Conservation (phyloP, 2,888 invertebrate genomes). For the Drosophila merina region DNA sequence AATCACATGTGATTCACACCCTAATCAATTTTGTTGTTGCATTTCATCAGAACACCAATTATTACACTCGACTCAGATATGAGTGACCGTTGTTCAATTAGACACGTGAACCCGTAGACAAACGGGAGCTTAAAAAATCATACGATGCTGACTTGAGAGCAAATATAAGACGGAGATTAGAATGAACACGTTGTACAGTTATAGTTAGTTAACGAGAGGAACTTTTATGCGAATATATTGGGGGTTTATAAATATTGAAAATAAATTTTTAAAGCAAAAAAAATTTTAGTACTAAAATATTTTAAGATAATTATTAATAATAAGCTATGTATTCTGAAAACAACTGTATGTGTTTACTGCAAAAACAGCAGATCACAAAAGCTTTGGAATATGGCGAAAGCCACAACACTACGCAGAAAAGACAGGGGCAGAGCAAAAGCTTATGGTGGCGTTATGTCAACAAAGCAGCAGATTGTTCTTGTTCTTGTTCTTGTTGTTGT, state of each 20-base stretch:
- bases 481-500: too few relatives aligned
- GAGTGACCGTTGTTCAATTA: conserved; percentile 35
- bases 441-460: conserved; percentile 16
- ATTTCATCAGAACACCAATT: conserved; percentile 4
- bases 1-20: conserved; percentile 29
- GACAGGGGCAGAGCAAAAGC: conserved; percentile 13
- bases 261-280: too few relatives aligned
- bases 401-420: conserved; percentile 9
- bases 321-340: too few relatives aligned
- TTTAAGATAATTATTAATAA: too few relatives aligned
- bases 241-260: too few relatives aligned
- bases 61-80: conserved; percentile 9
- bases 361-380: conserved; percentile 47
- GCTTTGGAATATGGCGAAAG: conserved; percentile 36
- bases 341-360: too few relatives aligned
- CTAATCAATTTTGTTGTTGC: conserved; percentile 12
- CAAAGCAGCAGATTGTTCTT: conserved; percentile 52
- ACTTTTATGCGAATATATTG: too few relatives aligned
- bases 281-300: too few relatives aligned
- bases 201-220: neutral
- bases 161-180: conserved; percentile 6
- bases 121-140: conserved; percentile 65
- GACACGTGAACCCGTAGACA: conserved; percentile 60
- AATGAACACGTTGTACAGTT: neutral
- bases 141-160: conserved; percentile 62